These are phyloP conservation scores for Smutsia temminckii DNA, from an alignment of 2,797 vertebrate species.

Conservation along the genomic window DNA sequence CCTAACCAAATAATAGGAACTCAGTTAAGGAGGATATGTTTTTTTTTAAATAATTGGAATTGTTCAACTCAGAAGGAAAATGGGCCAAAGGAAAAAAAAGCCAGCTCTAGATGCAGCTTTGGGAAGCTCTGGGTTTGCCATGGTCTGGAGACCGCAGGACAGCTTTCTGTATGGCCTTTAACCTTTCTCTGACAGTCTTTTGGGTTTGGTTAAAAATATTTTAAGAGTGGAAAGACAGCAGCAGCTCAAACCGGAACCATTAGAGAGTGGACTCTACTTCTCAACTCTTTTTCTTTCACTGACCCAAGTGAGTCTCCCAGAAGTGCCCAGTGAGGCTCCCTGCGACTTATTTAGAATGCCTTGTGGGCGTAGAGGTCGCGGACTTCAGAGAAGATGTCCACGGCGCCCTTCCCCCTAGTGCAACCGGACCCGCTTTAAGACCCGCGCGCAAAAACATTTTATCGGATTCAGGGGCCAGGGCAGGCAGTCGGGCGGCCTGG, in stretches of 20 bases:
- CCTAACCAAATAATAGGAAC: slow-evolving; percentile 70
- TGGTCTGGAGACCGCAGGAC: background rate
- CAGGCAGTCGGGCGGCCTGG: background rate
- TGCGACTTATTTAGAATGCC: background rate
- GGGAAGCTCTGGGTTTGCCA: background rate
- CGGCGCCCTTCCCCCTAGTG: background rate
- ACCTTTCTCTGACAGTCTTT: slow-evolving; percentile 18
- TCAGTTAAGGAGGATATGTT: background rate
- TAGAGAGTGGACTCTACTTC: slow-evolving; percentile 27
- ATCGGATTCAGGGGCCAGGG: background rate
- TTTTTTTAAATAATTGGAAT: slow-evolving; percentile 53
- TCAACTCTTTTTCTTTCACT: slow-evolving; percentile 38
- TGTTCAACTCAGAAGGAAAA: background rate
- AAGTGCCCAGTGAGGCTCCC: background rate
- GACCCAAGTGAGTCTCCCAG: background rate
- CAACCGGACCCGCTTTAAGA: background rate
- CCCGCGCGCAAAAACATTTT: background rate
- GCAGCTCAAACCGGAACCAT: background rate
- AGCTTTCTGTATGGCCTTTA: background rate
- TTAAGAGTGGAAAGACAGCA: slow-evolving; percentile 50
- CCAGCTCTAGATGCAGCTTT: background rate
- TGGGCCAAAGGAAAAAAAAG: slow-evolving; percentile 8
- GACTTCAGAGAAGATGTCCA: background rate
- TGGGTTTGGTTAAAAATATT: slow-evolving; percentile 51
- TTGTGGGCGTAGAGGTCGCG: background rate